These are phyloP conservation scores for Patella caerulea DNA, from an alignment of 2,888 invertebrate genomes.

Conservation along the genomic window DNA sequence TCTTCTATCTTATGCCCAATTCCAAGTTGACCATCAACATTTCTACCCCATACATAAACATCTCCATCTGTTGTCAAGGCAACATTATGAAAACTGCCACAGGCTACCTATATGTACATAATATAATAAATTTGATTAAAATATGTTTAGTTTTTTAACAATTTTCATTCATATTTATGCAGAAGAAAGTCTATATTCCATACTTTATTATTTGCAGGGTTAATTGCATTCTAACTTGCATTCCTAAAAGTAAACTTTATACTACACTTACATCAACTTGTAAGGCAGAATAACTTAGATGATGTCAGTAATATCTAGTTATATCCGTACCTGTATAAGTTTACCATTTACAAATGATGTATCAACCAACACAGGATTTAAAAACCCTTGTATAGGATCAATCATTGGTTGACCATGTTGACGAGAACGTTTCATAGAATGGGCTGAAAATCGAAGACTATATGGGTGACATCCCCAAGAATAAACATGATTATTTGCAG, in stretches of 20 bases:
- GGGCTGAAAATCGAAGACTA: conserved; percentile 79
- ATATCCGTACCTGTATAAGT: conserved; percentile 50
- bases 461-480: conserved; percentile 86
- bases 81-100: conserved; percentile 87
- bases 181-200: too few relatives aligned
- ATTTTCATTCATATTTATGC: too few relatives aligned
- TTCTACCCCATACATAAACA: conserved; percentile 89
- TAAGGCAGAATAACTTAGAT: neutral
- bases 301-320: neutral
- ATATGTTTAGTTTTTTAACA: too few relatives aligned
- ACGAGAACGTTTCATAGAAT: conserved; percentile 77
- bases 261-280: neutral
- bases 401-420: conserved; percentile 41
- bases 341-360: conserved; percentile 54
- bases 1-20: conserved; percentile 74
- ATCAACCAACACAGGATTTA: conserved; percentile 59
- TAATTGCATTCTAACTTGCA: too few relatives aligned
- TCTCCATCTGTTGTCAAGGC: conserved; percentile 81
- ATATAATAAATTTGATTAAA: too few relatives aligned
- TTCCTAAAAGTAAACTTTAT: neutral
- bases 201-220: too few relatives aligned
- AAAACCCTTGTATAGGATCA: conserved; percentile 54
- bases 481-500: conserved; percentile 78
- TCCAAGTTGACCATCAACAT: conserved; percentile 91
- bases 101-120: conserved; percentile 54